A percentile compares a stretch with the other conserved stretches of the same genome.
Conservation (phyloP, 2,797 vertebrate genomes). For the Alauda arvensis region DNA sequence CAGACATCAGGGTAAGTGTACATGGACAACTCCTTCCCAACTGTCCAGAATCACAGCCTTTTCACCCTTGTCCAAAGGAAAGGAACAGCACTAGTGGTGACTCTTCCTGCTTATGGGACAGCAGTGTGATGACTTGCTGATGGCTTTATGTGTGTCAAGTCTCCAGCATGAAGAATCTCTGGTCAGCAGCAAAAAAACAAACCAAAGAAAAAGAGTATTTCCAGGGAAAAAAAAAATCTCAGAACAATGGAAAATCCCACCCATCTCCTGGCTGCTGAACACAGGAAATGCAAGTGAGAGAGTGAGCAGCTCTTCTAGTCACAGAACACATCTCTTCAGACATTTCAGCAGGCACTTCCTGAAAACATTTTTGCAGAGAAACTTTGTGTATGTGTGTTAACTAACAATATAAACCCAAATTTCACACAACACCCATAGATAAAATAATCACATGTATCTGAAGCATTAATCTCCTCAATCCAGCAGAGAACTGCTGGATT, state of each 20-base stretch:
- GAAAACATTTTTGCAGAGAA: not conserved
- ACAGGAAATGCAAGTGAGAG: constrained; percentile 1
- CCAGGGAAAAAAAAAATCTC: not conserved
- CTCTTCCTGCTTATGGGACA: not conserved
- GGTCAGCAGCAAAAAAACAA: not conserved
- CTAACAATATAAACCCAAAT: not conserved
- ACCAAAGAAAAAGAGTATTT: constrained; percentile 12
- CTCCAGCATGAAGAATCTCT: not conserved
- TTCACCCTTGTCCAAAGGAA: not conserved
- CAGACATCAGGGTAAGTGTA: not conserved
- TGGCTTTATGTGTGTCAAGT: not conserved
- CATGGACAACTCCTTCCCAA: not conserved
- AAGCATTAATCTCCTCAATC: not conserved
- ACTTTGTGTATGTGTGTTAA: not conserved
- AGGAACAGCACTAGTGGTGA: not conserved
- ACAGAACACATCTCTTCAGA: not conserved
- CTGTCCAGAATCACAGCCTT: not conserved
- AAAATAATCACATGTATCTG: not conserved
- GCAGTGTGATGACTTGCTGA: not conserved
- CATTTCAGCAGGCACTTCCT: not conserved
- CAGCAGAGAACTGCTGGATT: not conserved
- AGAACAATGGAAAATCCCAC: constrained; percentile 25
- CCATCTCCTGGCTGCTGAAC: not conserved
- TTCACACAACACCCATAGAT: not conserved
- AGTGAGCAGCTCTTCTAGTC: not conserved